Evolutionary conservation across 2,113 vertebrate genomes (phyloP).

Genomic region (Mesocricetus auratus): DNA sequence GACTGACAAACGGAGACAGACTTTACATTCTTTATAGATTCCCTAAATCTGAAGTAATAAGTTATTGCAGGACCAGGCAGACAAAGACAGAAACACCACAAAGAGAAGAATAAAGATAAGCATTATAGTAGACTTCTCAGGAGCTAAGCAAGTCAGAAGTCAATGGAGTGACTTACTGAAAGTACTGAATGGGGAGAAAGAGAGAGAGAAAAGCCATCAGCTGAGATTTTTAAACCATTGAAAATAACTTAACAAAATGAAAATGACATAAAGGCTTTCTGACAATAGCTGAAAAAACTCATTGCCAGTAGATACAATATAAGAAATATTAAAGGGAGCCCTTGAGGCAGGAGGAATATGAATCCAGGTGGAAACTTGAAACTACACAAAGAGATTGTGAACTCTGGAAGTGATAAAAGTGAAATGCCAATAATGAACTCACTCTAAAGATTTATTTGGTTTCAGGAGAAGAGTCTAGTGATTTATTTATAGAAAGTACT

Average conservation of each 20-base stretch:
- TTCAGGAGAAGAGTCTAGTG: not conserved
- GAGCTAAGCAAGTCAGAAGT: conserved; percentile 20
- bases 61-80: not conserved
- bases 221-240: conserved; percentile 17
- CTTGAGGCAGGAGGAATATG: conserved; percentile 1
- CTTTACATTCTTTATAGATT: not conserved
- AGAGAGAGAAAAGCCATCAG: not conserved
- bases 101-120: not conserved
- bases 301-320: not conserved
- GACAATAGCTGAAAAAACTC: conserved; percentile 25
- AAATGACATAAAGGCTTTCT: conserved; percentile 16
- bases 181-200: not conserved
- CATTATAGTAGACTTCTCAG: not conserved
- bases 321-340: conserved; percentile 35
- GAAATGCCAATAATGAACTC: conserved; percentile 11
- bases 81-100: not conserved
- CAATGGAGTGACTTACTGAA: not conserved
- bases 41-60: not conserved
- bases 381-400: conserved; percentile 3
- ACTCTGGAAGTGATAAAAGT: not conserved
- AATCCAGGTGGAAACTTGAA: conserved; percentile 50
- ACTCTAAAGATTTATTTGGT: not conserved
- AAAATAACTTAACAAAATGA: conserved; percentile 55
- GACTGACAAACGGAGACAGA: no score
- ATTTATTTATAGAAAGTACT: not conserved